Conservation (phyloP, 1,140 invertebrate species). For the Leptinotarsa lineolata region DNA sequence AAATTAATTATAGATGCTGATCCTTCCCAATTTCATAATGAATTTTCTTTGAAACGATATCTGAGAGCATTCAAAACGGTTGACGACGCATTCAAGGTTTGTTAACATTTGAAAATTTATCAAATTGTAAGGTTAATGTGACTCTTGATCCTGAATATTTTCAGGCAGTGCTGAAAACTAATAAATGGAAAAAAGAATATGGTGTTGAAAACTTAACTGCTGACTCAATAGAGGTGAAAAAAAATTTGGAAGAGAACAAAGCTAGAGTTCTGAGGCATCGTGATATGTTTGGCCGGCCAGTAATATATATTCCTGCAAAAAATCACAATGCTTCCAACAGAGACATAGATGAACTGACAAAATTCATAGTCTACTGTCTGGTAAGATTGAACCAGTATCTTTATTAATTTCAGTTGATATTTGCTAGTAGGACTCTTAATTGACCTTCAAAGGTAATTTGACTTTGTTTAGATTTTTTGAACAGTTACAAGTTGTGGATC, state of each 20-base stretch:
- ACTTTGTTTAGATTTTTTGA: too few species aligned
- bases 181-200: constrained; percentile 76
- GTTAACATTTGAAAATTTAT: background rate
- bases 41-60: constrained; percentile 70
- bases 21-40: constrained; percentile 72
- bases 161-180: constrained; percentile 74
- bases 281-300: constrained; percentile 71
- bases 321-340: constrained; percentile 68
- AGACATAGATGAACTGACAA: constrained; percentile 74
- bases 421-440: too few species aligned
- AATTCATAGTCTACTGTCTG: constrained; percentile 76
- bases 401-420: constrained; percentile 1
- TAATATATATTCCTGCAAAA: constrained; percentile 76
- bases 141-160: background rate
- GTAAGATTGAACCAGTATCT: constrained; percentile 55
- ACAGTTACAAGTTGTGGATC: too few species aligned
- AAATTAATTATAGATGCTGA: constrained; percentile 71
- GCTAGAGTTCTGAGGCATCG: constrained; percentile 69
- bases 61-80: constrained; percentile 71
- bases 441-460: too few species aligned
- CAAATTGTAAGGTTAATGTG: background rate
- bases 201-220: constrained; percentile 63
- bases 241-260: constrained; percentile 65
- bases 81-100: constrained; percentile 73
- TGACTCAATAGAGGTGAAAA: constrained; percentile 65